Percentiles rank a stretch among this genome's conserved stretches.
Evolutionary conservation across 1,140 invertebrate genomes (phyloP).

Genomic region (Eumeta japonica): DNA sequence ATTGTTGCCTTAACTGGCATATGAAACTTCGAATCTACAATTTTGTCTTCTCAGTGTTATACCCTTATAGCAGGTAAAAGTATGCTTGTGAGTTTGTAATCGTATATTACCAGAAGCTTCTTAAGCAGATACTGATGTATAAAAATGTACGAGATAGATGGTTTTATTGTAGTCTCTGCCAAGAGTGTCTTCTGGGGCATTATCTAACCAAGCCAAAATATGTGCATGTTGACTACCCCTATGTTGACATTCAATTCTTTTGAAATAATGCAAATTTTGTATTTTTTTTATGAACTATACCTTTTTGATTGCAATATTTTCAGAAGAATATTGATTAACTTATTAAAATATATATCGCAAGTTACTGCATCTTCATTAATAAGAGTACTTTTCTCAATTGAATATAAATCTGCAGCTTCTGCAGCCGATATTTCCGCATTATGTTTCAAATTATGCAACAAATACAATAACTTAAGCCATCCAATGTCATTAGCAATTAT

Average conservation of each 20-base stretch:
- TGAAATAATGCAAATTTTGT: too few species aligned
- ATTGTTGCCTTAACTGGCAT: slow-evolving; percentile 14
- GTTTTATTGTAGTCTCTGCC: not conserved
- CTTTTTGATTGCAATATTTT: too few species aligned
- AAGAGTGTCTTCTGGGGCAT: too few species aligned
- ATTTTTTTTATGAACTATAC: slow-evolving; percentile 25
- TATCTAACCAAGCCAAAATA: slow-evolving; percentile 13
- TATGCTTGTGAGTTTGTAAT: slow-evolving; percentile 25
- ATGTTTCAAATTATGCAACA: slow-evolving; percentile 34
- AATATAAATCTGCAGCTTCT: too few species aligned
- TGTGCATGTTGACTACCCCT: too few species aligned
- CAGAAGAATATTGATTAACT: too few species aligned
- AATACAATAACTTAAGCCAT: slow-evolving; percentile 31
- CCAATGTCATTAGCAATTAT: too few species aligned
- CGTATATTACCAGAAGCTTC: slow-evolving; percentile 10
- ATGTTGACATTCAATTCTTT: too few species aligned
- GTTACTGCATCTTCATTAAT: too few species aligned
- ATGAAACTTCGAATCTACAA: slow-evolving; percentile 24
- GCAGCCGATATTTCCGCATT: slow-evolving; percentile 17
- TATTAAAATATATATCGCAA: slow-evolving; percentile 42
- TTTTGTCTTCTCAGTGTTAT: too few species aligned
- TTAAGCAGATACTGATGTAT: slow-evolving; percentile 8
- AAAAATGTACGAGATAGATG: not conserved
- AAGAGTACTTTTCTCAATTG: too few species aligned
- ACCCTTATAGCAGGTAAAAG: slow-evolving; percentile 22